These are phyloP conservation scores for Sinohyriopsis cumingii DNA, from an alignment of 2,888 invertebrate genomes.

Conservation along the genomic window DNA sequence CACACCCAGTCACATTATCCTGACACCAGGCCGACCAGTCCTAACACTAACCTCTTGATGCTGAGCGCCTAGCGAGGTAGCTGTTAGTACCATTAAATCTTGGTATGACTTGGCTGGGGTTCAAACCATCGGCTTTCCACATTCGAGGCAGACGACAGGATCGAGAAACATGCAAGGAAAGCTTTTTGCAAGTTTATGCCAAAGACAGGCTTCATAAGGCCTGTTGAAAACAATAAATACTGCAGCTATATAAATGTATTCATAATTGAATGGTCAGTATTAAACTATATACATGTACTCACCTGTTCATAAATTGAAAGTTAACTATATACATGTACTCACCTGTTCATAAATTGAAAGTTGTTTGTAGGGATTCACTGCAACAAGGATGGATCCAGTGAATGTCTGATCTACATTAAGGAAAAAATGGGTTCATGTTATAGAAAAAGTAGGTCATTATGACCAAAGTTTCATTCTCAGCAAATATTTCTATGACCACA, in stretches of 20 bases:
- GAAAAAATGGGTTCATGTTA: slow-evolving; percentile 16
- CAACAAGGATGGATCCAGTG: slow-evolving; percentile 91
- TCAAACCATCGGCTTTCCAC: not conserved
- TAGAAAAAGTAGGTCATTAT: not conserved
- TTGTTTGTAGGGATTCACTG: slow-evolving; percentile 95
- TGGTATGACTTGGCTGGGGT: not conserved
- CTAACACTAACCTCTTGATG: not conserved
- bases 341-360: slow-evolving; percentile 95
- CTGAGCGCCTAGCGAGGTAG: not conserved
- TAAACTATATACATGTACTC: slow-evolving; percentile 71
- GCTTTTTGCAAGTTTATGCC: too few species aligned
- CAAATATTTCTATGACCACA: not conserved
- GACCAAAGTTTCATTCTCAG: not conserved
- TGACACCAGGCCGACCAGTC: not conserved
- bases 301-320: slow-evolving; percentile 95
- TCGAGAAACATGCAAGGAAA: too few species aligned
- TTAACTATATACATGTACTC: slow-evolving; percentile 71
- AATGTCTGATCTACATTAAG: slow-evolving; percentile 80
- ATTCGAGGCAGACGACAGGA: not conserved
- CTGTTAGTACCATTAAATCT: not conserved
- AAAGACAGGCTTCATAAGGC: too few species aligned
- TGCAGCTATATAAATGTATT: too few species aligned
- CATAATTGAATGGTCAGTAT: too few species aligned
- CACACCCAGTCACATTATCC: too few species aligned
- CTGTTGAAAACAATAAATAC: too few species aligned